Conservation (phyloP, 1,140 invertebrate genomes). For the Uloborus diversus region DNA sequence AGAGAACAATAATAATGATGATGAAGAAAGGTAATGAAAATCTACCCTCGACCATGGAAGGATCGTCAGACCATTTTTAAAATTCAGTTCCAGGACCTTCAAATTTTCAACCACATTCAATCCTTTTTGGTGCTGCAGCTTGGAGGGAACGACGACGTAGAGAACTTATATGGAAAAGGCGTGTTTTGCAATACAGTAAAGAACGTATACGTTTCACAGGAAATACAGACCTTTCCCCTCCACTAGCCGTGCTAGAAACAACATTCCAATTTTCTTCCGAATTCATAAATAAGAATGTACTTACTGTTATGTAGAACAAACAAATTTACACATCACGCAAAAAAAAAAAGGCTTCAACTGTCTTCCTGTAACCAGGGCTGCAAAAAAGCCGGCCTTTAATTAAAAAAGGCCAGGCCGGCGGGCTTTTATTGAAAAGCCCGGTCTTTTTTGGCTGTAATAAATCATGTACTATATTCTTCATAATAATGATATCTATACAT, state of each 20-base stretch:
- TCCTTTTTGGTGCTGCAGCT: background rate
- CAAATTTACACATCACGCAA: background rate
- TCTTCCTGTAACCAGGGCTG: too few relatives aligned
- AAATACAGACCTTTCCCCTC: background rate
- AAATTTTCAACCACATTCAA: background rate
- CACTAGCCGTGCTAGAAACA: background rate
- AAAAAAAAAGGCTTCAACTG: background rate
- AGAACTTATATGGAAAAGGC: background rate
- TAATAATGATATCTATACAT: too few relatives aligned
- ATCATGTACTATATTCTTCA: too few relatives aligned
- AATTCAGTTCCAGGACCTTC: background rate
- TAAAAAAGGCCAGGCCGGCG: too few relatives aligned
- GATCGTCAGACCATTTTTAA: background rate
- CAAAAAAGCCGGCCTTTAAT: too few relatives aligned
- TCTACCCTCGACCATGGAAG: background rate
- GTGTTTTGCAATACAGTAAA: background rate
- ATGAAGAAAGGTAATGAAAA: background rate
- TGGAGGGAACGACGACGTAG: background rate
- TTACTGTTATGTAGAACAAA: background rate
- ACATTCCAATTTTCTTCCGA: background rate
- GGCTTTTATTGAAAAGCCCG: too few relatives aligned
- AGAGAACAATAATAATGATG: background rate
- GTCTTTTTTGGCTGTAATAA: too few relatives aligned
- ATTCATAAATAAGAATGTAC: background rate
- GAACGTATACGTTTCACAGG: background rate